These are phyloP conservation scores for Pherbina coryleti DNA, from an alignment of 2,888 invertebrate genomes.

Conservation along the genomic window DNA sequence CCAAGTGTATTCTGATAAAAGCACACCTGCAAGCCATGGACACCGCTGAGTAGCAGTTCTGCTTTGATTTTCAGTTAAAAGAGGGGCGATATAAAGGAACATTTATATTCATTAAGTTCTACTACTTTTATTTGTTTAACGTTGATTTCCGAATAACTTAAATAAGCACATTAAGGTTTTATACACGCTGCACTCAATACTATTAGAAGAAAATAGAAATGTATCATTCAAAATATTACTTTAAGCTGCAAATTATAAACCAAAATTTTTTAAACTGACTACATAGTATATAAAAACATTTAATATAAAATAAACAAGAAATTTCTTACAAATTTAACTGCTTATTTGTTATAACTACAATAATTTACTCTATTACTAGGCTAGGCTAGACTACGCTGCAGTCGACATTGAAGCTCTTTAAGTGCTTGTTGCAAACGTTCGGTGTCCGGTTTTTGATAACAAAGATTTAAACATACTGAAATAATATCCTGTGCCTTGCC, in stretches of 20 bases:
- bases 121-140: background rate
- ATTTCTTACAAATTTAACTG: slow-evolving; percentile 30
- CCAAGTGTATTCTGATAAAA: slow-evolving; percentile 82
- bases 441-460: slow-evolving; percentile 82
- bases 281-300: slow-evolving; percentile 12
- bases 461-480: slow-evolving; percentile 79
- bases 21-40: slow-evolving; percentile 63
- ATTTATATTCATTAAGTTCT: slow-evolving; percentile 10
- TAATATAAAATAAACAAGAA: slow-evolving; percentile 20
- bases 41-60: slow-evolving; percentile 38
- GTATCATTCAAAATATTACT: background rate
- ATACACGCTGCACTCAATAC: slow-evolving; percentile 1
- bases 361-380: slow-evolving; percentile 37
- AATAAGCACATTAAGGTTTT: background rate
- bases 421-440: slow-evolving; percentile 73
- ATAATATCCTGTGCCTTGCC: slow-evolving; percentile 82
- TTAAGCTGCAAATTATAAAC: background rate
- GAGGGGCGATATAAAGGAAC: background rate
- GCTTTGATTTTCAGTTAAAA: background rate
- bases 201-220: background rate
- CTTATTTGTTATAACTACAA: slow-evolving; percentile 41
- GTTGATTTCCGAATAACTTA: slow-evolving; percentile 16
- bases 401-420: slow-evolving; percentile 68
- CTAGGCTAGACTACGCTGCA: slow-evolving; percentile 58
- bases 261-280: slow-evolving; percentile 5